Percentiles rank a stretch among this genome's conserved stretches.
phyloP scores from a whole-genome alignment of 2,888 invertebrate genomes.

The Osmoderma eremita region DNA sequence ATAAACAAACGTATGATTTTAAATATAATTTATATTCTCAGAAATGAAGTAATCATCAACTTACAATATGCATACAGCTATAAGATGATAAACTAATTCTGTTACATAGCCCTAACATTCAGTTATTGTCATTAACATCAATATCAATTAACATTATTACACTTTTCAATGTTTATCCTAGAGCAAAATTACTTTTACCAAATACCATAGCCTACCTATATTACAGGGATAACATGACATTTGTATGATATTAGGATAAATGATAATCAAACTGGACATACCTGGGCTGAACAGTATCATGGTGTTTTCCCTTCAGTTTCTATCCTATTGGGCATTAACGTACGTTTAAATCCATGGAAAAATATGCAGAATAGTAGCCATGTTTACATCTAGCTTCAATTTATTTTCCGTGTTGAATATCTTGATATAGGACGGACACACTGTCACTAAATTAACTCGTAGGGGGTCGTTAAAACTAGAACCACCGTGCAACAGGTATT shows the following conservation, averaged over 20 bases:
- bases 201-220: no score
- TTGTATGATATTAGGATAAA: no score
- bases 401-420: slow-evolving; percentile 38
- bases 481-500: slow-evolving; percentile 14
- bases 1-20: not conserved
- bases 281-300: slow-evolving; percentile 62
- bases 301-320: slow-evolving; percentile 47
- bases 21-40: not conserved
- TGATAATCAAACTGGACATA: slow-evolving; percentile 45
- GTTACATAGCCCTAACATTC: no score
- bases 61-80: no score
- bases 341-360: slow-evolving; percentile 45
- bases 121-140: no score
- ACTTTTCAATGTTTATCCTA: no score
- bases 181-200: no score
- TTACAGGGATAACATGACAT: no score
- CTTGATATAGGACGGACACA: slow-evolving; percentile 31
- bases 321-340: slow-evolving; percentile 47
- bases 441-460: slow-evolving; percentile 27
- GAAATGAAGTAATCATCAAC: not conserved
- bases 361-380: slow-evolving; percentile 59
- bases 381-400: slow-evolving; percentile 55
- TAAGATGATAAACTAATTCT: no score
- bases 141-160: no score
- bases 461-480: slow-evolving; percentile 14